Evolutionary conservation across 2,113 vertebrate genomes (phyloP), one percentile per base, ranked within the genome.

Genomic region (Hydrolagus affinis): DNA sequence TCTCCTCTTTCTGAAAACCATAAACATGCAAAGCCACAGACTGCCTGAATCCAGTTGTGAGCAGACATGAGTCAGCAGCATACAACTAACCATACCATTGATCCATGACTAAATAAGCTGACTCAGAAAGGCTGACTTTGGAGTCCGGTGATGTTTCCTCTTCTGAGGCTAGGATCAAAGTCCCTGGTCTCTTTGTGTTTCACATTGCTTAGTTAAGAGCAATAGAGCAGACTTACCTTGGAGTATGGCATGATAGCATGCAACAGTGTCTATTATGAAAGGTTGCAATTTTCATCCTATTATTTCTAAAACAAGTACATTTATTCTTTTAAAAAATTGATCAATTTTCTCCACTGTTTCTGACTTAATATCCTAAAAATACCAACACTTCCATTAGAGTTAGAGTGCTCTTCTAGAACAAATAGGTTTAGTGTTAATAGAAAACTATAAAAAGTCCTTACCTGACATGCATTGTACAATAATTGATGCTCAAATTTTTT

Each of bases 401-500:
- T 8, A 73, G 28, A 8, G 0, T 73, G 9, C 8, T 23, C 71
- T 9, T 73, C 11, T 23, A 19, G 23, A 60, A 30, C 28, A 19
- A 73, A 70, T 8, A 23, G 21, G 8, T 1, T 10, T 11, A 21
- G 2, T 69, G 25, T 44, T 12, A 85, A 62, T 11, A 86, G 44
- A 11, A 66, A 78, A 30, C 15, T n/a, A n/a, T 23, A 32, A 19
- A 56, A 60, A 44, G 44, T 28, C 85, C 92, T 93, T 89, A 99
- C 98, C 97, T 99, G 98, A 87, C 98, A 99, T 0, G 98, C 97
- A 0, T 99, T 99, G 88, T 99, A 99, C 32, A 99, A 93, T 78
- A 99, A 96, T 88, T 99, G 98, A 90, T 99, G 98, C 86, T 99
- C 98, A 28, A 99, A 99, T 85, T 99, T 99, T 93, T 99, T 99